These are phyloP conservation scores for Toxotes jaculatrix DNA, from an alignment of 2,113 vertebrate species.

Conservation along the genomic window DNA sequence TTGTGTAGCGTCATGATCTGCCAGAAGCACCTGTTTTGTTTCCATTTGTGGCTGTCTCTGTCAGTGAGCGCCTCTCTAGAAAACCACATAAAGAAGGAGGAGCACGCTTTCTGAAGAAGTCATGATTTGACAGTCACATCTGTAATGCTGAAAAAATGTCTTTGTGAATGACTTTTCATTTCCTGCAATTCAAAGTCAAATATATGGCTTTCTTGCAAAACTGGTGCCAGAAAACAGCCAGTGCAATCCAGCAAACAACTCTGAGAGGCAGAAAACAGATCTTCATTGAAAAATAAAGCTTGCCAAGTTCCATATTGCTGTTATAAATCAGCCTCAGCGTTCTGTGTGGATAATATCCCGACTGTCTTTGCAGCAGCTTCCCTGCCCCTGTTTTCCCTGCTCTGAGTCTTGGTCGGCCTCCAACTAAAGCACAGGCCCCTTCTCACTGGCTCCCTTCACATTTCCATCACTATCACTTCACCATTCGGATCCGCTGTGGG, in stretches of 20 bases:
- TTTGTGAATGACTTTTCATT: constrained; percentile 27
- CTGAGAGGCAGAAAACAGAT: constrained; percentile 40
- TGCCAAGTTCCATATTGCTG: constrained; percentile 66
- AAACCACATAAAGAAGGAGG: constrained; percentile 31
- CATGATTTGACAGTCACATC: constrained; percentile 3
- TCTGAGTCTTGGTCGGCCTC: constrained; percentile 61
- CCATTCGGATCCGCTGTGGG: constrained; percentile 28
- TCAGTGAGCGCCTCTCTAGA: neutral
- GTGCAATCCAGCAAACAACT: constrained; percentile 31
- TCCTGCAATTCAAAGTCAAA: constrained; percentile 27
- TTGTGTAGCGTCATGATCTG: neutral
- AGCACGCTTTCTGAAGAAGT: neutral
- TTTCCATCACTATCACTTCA: constrained; percentile 64
- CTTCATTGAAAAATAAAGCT: constrained; percentile 56
- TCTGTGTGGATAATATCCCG: constrained; percentile 69
- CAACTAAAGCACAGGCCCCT: constrained; percentile 73
- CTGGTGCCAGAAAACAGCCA: constrained; percentile 20
- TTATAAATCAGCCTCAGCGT: constrained; percentile 64
- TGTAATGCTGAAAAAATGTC: constrained; percentile 9
- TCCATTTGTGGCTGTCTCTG: constrained; percentile 9
- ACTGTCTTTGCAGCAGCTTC: constrained; percentile 63
- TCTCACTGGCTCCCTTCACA: constrained; percentile 47
- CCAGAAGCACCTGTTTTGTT: constrained; percentile 43
- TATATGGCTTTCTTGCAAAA: neutral
- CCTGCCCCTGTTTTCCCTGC: constrained; percentile 53